Evolutionary conservation across 1,140 invertebrate species (phyloP), one percentile per base, ranked within the genome.

Genomic region (Drosophila willistoni): DNA sequence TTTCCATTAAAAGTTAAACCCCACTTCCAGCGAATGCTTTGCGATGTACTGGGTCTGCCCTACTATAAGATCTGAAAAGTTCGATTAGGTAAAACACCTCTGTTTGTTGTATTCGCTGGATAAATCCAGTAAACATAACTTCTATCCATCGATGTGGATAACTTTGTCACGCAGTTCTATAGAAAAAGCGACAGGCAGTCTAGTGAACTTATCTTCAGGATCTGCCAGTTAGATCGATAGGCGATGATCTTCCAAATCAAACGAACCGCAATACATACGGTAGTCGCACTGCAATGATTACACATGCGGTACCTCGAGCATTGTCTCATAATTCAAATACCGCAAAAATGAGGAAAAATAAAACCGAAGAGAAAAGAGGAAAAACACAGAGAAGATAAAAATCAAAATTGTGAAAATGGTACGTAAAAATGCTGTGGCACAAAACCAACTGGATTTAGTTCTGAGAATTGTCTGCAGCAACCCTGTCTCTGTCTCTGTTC

Each of bases 361-460:
- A 59, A 39, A 59, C 17, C 7, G 22, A 51, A 36, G 64, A 63
- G 44, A 19, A 22, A 57, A 51, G 33, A 64, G 36, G 19, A 55
- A 68, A 64, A 71, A 64, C 29, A 51, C 56, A 69, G 70, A 29
- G n/a, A 61, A 66, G 82, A 87, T 87, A 87, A 69, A 72, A 74
- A 87, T 87, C 83, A 73, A 89, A 87, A 87, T 89, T 72, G 76
- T 87, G 44, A 87, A 86, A 85, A 85, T 85, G 82, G 75, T 81
- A 81, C 82, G 82, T 66, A 85, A 87, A 86, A 87, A 89, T 87
- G 83, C 57, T 14, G 17, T 7, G 14, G 64, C 51, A 33, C 44
- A 63, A 34, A 55, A 29, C 22, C 29, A 64, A 54, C 14, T 42
- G 14, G 44, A 76, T 55, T 29, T 71, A 54, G 60, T 77, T 77